Evolutionary conservation across 2,888 invertebrate species (phyloP).

Genomic region (Lissocephala sabroskyi): DNA sequence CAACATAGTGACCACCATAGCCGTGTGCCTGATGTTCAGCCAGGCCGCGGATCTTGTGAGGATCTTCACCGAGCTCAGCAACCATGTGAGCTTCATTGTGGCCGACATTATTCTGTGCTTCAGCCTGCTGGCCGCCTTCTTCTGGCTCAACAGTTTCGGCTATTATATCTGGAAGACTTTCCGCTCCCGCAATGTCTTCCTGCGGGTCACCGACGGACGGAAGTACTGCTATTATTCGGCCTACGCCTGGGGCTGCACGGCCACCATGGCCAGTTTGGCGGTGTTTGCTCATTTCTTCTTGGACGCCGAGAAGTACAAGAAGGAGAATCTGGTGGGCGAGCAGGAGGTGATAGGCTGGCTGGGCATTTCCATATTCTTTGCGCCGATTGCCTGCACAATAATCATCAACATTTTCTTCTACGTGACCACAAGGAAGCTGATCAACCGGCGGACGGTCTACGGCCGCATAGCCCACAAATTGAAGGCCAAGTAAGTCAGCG

Average conservation of each 20-base stretch:
- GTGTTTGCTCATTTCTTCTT: slow-evolving; percentile 87
- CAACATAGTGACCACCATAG: slow-evolving; percentile 88
- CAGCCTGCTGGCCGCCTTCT: slow-evolving; percentile 85
- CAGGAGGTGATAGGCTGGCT: slow-evolving; percentile 87
- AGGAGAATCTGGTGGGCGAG: slow-evolving; percentile 75
- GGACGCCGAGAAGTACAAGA: slow-evolving; percentile 75
- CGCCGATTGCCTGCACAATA: slow-evolving; percentile 85
- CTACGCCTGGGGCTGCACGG: slow-evolving; percentile 85
- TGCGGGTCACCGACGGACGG: slow-evolving; percentile 87
- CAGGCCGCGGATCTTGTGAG: slow-evolving; percentile 85
- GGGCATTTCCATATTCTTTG: slow-evolving; percentile 87
- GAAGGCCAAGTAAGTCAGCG: slow-evolving; percentile 80
- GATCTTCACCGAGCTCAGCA: slow-evolving; percentile 85
- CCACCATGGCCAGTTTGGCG: slow-evolving; percentile 81
- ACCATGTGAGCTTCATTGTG: slow-evolving; percentile 85
- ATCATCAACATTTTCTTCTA: slow-evolving; percentile 86
- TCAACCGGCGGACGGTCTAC: slow-evolving; percentile 86
- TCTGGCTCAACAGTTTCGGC: slow-evolving; percentile 89
- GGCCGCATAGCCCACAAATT: slow-evolving; percentile 90
- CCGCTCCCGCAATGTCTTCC: slow-evolving; percentile 87
- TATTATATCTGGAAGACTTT: slow-evolving; percentile 93
- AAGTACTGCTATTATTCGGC: slow-evolving; percentile 91
- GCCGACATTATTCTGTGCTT: slow-evolving; percentile 86
- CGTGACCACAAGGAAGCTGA: slow-evolving; percentile 83
- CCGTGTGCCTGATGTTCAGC: slow-evolving; percentile 82